Base-by-base conservation (phyloP, 1,140 invertebrate genomes). In the Ptiloglossa arizonensis region DNA sequence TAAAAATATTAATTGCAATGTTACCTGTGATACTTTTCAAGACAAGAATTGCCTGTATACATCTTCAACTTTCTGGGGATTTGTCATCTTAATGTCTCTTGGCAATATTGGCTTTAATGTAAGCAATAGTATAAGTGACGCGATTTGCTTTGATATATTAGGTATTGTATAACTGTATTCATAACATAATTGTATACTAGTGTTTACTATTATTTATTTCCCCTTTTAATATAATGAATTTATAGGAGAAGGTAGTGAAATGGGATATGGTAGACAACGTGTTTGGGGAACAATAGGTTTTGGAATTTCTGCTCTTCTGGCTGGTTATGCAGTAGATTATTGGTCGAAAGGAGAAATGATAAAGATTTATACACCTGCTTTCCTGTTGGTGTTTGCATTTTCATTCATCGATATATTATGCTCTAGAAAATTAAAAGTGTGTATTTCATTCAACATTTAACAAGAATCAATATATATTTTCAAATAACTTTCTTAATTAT, bases 241-340 rank as follows among this genome's bases (percentile, higher is more conserved):
- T 79, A 32, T 56, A 95, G 94, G 94, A 44, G 91, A 93, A 46
- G 93, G 93, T 15, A 92, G 94, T 9, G 90, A 95, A 72, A 94
- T 94, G 86, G 94, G 95, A 54, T 97, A 97, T 86, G 96, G 96
- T 1, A 93, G 94, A 22, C 96, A 97, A 88, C 91, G 96, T 54
- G 96, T 96, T 1, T 97, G 95, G 95, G 96, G 96, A 38, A 96
- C 96, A 0, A 94, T 95, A 44, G 96, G 96, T 22, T 97, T 96
- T 86, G 95, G 95, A 29, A 79, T 94, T 1, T 94, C 95, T 1
- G 96, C 96, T 0, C 83, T 96, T 1, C 78, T 96, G 0, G 93
- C 95, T 1, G 96, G 96, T 0, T 94, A 94, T 86, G 87, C 94
- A 0, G 93, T 96, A 0, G 94, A 96, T 84, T 78, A 88, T 22